phyloP scores from a whole-genome alignment of 1,140 invertebrate genomes.

The Linepithema humile region DNA sequence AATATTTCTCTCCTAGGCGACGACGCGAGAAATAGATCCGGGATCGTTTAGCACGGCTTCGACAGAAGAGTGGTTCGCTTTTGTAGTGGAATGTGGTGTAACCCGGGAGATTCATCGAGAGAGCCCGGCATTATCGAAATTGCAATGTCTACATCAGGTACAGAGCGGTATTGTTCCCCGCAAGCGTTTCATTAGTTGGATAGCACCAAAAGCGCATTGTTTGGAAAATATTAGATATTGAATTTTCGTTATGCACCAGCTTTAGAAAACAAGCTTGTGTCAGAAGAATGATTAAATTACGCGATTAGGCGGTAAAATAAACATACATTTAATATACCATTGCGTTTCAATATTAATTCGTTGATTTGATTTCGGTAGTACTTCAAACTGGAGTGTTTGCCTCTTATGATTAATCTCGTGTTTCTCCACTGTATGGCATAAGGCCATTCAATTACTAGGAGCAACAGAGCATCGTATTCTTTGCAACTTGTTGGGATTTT shows the following conservation, averaged over 20 bases:
- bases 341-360: background rate
- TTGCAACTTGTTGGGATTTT: slow-evolving; percentile 8
- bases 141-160: background rate
- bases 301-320: background rate
- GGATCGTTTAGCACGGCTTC: background rate
- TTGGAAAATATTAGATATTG: background rate
- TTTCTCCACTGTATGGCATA: background rate
- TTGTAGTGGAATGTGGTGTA: background rate
- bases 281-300: background rate
- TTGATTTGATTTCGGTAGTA: background rate
- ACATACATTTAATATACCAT: background rate
- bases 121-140: slow-evolving; percentile 3
- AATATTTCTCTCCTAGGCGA: background rate
- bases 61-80: background rate
- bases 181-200: background rate
- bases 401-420: background rate
- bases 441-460: background rate
- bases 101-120: background rate
- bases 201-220: background rate
- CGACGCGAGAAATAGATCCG: background rate
- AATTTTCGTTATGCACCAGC: background rate
- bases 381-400: background rate
- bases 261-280: background rate
- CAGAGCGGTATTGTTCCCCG: background rate
- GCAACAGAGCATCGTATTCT: background rate